Evolutionary conservation across 2,888 invertebrate species (phyloP), one percentile per base, ranked within the genome.

Genomic region (Mellilla xanthometata): DNA sequence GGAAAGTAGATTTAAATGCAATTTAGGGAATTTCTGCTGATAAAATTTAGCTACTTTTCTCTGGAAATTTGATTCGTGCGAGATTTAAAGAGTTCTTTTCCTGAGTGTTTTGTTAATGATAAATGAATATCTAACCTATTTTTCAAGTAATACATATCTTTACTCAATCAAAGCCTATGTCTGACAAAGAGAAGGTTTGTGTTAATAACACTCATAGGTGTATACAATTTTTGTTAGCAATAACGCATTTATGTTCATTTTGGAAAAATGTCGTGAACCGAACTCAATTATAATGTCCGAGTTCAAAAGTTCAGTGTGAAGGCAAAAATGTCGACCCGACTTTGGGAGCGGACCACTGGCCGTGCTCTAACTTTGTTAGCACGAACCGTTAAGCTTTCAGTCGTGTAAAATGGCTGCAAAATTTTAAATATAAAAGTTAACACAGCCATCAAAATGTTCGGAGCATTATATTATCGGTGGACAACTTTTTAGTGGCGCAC

Each of bases 1-100:
- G 62, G 62, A 68, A 73, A 68, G 67, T 71, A 68, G 64, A 79
- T 77, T 72, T 70, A 63, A 75, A 76, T 72, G 72, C 68, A 73
- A 75, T 77, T 75, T 68, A 59, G 55, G 56, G 68, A 73, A 68
- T 67, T 62, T 61, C 54, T 57, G 55, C 56, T 49, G 65, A 65
- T 61, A 54, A 58, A 60, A 66, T 65, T 66, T 55, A 54, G 61
- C 53, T 57, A 57, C 56, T 46, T 32, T 31, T 33, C 43, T 39
- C 41, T 38, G 39, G 31, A 42, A 47, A 51, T 44, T 46, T 34
- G 40, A 51, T 51, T 52, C 44, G 38, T 8, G 7, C 19, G 11
- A 33, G 29, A 45, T 45, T 45, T 15, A 15, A 44, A 36, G 32
- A 33, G 33, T 24, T 42, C 39, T 11, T 27, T 12, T 41, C 35